Evolutionary conservation across 1,140 invertebrate genomes (phyloP).

Genomic region (Leptinotarsa lineolata): DNA sequence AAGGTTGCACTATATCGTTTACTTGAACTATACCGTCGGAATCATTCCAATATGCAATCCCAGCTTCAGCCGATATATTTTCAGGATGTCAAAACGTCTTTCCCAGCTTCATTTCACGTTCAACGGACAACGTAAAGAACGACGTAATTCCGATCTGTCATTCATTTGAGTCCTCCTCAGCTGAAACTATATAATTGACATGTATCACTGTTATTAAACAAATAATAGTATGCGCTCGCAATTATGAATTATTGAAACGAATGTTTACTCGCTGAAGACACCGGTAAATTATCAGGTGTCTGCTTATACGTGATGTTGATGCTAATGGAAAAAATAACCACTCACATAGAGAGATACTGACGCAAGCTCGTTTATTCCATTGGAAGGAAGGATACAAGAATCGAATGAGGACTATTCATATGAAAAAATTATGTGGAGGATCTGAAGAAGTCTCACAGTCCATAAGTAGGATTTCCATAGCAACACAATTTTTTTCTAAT

Average conservation of each 20-base stretch:
- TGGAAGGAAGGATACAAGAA: no score
- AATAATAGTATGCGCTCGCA: constrained; percentile 1
- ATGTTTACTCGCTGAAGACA: neutral
- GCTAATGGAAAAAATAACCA: neutral
- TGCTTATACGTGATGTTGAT: neutral
- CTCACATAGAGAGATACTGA: no score
- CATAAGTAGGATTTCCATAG: no score
- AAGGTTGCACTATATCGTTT: no score
- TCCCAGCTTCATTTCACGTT: neutral
- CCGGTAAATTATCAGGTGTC: neutral
- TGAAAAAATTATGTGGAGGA: no score
- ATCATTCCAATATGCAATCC: neutral
- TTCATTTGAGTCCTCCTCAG: neutral
- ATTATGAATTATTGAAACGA: neutral
- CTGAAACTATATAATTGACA: neutral
- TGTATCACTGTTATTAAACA: neutral
- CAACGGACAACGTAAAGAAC: neutral
- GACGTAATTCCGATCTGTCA: neutral
- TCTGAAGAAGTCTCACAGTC: no score
- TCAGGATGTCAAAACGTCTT: neutral
- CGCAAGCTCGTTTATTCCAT: no score
- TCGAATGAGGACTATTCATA: no score
- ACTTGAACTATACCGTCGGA: no score
- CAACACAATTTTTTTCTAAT: no score
- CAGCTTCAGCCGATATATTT: neutral